Conservation (phyloP, 2,888 invertebrate genomes). For the Diabrotica balteata region DNA sequence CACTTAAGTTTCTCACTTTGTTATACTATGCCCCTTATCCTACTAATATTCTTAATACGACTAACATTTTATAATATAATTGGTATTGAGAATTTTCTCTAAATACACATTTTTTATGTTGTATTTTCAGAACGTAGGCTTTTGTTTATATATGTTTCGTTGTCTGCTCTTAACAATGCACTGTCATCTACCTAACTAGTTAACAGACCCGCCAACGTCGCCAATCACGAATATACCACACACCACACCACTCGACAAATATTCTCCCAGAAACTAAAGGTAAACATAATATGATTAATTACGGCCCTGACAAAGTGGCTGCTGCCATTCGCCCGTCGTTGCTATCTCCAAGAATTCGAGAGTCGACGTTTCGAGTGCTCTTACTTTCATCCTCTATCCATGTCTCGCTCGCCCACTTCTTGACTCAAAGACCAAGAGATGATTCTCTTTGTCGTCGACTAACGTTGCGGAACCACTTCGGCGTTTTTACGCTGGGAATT, state of each 20-base stretch:
- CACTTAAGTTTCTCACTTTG: too few species aligned
- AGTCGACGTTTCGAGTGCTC: constrained; percentile 19
- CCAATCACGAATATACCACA: too few species aligned
- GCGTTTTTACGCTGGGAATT: background rate
- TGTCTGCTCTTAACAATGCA: too few species aligned
- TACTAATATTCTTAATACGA: too few species aligned
- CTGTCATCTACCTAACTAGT: too few species aligned
- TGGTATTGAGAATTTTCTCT: too few species aligned
- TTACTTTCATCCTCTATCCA: constrained; percentile 31
- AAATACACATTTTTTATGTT: too few species aligned
- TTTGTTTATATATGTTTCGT: too few species aligned
- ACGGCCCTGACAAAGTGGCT: constrained; percentile 13
- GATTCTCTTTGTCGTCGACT: constrained; percentile 27
- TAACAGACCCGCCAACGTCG: too few species aligned
- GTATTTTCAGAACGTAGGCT: too few species aligned
- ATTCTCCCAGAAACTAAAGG: background rate
- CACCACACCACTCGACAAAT: background rate
- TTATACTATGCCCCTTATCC: too few species aligned
- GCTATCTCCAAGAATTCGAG: constrained; percentile 26
- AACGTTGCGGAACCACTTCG: constrained; percentile 28
- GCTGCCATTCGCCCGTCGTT: background rate
- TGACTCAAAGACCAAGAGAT: constrained; percentile 27
- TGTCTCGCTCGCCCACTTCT: constrained; percentile 17
- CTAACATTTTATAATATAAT: too few species aligned
- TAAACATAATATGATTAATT: background rate